Evolutionary conservation across 2,113 vertebrate species (phyloP), one percentile per base, ranked within the genome.

Genomic region (Lathamus discolor): DNA sequence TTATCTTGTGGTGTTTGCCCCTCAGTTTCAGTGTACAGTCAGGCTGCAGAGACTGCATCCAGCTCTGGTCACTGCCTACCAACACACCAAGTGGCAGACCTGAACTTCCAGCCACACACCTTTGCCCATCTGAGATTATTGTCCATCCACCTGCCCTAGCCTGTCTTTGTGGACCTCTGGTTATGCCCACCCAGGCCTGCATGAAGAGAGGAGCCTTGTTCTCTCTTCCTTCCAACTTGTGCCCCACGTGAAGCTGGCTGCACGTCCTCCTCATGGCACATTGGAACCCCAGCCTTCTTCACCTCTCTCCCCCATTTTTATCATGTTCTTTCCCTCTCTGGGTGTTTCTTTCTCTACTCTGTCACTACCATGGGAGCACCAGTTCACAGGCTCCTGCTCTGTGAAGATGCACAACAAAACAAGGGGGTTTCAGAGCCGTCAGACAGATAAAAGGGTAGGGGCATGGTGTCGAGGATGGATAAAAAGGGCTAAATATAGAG

Each of bases 401-500:
- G 13, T n/a, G 41, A 86, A 77, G 73, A 54, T 74, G 73, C 43
- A 83, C 28, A 29, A 67, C 6, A 17, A 89, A 75, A 46, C 43
- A 83, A 93, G 91, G 86, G 70, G 35, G 18, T 92, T 88, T 81
- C 0, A 0, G 72, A 92, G 66, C 81, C 0, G 3, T 1, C 4
- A 75, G 81, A 69, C 55, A 83, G 86, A 90, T 95, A 73, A 83
- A 88, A 92, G 73, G 29, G 79, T 80, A 86, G 69, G 74, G 44
- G 37, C 72, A 73, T 5, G 7, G 68, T 46, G 69, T 81, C 1
- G 25, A 93, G 95, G 93, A 92, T 4, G 62, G 92, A 93, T 95
- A 88, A 90, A 91, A 96, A 82, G 88, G 81, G 95, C 96, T 97
- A 98, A 97, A 98, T 95, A 97, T 95, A 96, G 89, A 95, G 81